Conservation (phyloP, 92 coral and sea anemone genomes). For the Siderastrea siderea region DNA sequence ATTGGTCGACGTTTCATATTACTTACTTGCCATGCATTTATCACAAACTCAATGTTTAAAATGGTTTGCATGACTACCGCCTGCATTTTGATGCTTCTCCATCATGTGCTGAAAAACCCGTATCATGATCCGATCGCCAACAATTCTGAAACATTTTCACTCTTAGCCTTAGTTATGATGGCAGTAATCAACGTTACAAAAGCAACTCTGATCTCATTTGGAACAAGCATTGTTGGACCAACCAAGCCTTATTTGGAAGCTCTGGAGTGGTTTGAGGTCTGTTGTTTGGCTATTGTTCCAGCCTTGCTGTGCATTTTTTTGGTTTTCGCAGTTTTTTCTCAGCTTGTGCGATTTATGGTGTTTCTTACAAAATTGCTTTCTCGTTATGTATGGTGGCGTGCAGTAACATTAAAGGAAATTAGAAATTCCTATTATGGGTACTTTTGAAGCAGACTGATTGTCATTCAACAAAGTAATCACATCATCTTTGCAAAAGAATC, state of each 20-base stretch:
- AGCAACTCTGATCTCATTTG: constrained; percentile 44
- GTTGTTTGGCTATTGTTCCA: constrained; percentile 56
- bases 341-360: constrained; percentile 19
- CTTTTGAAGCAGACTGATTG: no score
- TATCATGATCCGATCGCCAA: constrained; percentile 48
- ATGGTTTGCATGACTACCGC: constrained; percentile 53
- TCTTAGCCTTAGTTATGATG: constrained; percentile 13
- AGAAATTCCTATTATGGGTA: no score
- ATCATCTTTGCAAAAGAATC: no score
- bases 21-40: constrained; percentile 45
- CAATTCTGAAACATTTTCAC: constrained; percentile 39
- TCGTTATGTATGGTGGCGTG: no score
- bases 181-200: constrained; percentile 51
- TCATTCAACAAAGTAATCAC: no score
- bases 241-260: constrained; percentile 12
- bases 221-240: constrained; percentile 26
- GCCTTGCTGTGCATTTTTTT: constrained; percentile 24
- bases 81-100: constrained; percentile 50
- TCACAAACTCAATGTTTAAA: constrained; percentile 53
- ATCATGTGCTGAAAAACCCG: constrained; percentile 51
- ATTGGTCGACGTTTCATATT: constrained; percentile 69
- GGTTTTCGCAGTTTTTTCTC: constrained; percentile 36
- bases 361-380: no score
- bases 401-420: no score
- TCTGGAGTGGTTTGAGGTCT: constrained; percentile 56